phyloP scores from a whole-genome alignment of 53 echinoderm and acorn worm species.

The Zoroaster sp. region DNA sequence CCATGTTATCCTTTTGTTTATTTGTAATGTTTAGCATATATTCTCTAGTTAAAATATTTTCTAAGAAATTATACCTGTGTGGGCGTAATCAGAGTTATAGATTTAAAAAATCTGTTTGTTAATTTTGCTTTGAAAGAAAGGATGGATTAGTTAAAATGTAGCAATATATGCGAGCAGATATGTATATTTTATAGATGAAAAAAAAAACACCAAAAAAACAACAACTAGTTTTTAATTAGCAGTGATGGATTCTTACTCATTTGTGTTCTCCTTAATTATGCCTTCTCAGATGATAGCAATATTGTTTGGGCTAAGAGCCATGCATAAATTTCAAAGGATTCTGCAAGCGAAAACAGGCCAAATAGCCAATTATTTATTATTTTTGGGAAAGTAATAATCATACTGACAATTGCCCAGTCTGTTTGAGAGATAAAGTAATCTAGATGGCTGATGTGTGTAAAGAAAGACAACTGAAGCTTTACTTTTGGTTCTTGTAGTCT shows the following conservation, averaged over 20 bases:
- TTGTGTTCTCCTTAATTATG: not conserved
- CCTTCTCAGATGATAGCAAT: no score
- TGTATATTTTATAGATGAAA: conserved; percentile 19
- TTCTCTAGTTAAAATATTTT: not conserved
- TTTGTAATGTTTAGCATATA: not conserved
- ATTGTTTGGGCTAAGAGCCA: no score
- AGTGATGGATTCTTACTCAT: not conserved
- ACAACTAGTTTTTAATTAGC: not conserved
- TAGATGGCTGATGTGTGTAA: not conserved
- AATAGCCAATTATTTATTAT: not conserved
- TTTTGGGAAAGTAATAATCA: not conserved
- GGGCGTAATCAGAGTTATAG: not conserved
- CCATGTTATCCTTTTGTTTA: not conserved
- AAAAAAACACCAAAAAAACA: not conserved
- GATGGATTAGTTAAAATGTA: not conserved
- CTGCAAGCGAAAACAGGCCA: no score
- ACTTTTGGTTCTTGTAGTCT: not conserved
- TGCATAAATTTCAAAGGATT: no score
- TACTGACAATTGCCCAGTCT: not conserved
- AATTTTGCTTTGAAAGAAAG: not conserved
- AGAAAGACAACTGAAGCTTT: not conserved
- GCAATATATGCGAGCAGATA: not conserved
- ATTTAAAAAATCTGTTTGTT: not conserved
- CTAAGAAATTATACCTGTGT: not conserved
- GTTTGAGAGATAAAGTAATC: not conserved